Evolutionary conservation across 2,888 invertebrate genomes (phyloP).

Genomic region (Eilema depressum): DNA sequence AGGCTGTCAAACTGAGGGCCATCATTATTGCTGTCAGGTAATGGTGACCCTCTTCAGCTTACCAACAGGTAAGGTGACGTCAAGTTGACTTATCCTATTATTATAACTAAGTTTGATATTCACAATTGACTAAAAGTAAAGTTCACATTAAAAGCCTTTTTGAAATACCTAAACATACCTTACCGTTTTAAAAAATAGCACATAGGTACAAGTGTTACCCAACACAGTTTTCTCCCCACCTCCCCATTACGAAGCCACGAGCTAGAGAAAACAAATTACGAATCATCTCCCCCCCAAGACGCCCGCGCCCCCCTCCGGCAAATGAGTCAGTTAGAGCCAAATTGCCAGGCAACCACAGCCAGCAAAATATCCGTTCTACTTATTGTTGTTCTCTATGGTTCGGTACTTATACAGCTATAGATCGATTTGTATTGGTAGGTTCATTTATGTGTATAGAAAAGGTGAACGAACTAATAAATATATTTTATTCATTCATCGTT

Average conservation of each 20-base stretch:
- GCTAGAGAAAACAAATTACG: conserved; percentile 86
- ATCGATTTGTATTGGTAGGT: background rate
- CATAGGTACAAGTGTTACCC: conserved; percentile 2
- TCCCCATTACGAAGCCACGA: conserved; percentile 58
- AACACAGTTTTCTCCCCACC: conserved; percentile 12
- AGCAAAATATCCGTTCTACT: conserved; percentile 82
- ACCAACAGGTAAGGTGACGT: too few relatives aligned
- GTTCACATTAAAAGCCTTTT: background rate
- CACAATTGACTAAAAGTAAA: too few relatives aligned
- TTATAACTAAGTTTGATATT: too few relatives aligned
- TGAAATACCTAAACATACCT: background rate
- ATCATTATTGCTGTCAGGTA: too few relatives aligned
- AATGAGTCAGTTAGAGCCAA: conserved; percentile 85
- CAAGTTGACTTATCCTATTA: too few relatives aligned
- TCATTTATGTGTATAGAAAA: background rate
- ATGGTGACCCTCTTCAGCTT: too few relatives aligned
- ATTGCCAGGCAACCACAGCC: conserved; percentile 78
- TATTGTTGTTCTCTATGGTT: conserved; percentile 42
- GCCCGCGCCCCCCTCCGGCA: conserved; percentile 65
- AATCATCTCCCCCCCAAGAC: conserved; percentile 81
- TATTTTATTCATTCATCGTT: too few relatives aligned
- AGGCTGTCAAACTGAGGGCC: too few relatives aligned
- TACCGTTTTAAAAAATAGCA: background rate
- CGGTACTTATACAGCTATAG: background rate
- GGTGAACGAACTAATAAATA: background rate